These are phyloP conservation scores for Phoeniculus purpureus DNA, from an alignment of 2,797 vertebrate species.

Conservation along the genomic window DNA sequence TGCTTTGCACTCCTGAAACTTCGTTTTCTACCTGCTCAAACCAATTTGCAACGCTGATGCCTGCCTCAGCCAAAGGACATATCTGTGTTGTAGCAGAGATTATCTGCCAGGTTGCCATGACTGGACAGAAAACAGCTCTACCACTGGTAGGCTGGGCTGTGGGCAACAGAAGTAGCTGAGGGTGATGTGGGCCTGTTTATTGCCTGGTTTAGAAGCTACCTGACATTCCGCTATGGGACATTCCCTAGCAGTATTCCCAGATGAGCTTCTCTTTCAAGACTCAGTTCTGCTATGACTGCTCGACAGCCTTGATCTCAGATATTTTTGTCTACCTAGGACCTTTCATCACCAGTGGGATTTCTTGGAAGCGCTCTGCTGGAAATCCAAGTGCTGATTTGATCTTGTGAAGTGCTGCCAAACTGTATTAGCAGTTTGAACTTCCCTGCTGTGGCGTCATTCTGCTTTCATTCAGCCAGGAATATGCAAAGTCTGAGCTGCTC, in stretches of 20 bases:
- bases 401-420: constrained; percentile 52
- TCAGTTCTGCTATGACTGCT: not conserved
- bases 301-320: not conserved
- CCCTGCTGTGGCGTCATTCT: constrained; percentile 19
- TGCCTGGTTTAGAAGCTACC: not conserved
- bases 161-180: not conserved
- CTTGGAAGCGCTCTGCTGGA: constrained; percentile 53
- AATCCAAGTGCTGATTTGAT: constrained; percentile 51
- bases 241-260: not conserved
- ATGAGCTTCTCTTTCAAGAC: not conserved
- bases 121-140: not conserved
- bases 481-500: not conserved
- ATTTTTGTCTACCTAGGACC: constrained; percentile 49
- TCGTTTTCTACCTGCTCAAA: not conserved
- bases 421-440: constrained; percentile 40
- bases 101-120: not conserved
- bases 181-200: not conserved
- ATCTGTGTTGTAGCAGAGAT: not conserved
- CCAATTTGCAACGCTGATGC: not conserved
- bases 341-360: constrained; percentile 41
- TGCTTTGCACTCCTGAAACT: not conserved
- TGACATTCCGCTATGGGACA: not conserved
- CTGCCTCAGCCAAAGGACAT: not conserved
- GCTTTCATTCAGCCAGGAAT: not conserved
- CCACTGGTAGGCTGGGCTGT: not conserved